Evolutionary conservation across 2,888 invertebrate genomes (phyloP).

Genomic region (Biston betularia): DNA sequence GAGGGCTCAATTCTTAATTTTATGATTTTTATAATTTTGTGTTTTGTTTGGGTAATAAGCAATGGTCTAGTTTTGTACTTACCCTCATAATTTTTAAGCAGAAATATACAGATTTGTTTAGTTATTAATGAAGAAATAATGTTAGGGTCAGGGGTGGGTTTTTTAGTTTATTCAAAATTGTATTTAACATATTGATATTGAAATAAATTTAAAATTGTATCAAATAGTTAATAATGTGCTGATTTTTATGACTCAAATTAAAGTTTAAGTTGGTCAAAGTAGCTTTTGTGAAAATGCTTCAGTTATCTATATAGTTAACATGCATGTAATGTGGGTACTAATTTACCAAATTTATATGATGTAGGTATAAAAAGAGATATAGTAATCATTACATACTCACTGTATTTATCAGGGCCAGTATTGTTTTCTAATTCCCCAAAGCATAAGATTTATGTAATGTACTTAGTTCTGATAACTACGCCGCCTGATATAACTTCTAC

Average conservation of each 20-base stretch:
- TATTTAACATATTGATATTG: no score
- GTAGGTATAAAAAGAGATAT: not conserved
- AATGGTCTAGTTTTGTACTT: not conserved
- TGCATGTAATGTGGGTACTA: not conserved
- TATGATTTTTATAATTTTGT: no score
- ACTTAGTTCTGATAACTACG: constrained; percentile 7
- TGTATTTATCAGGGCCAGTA: constrained; percentile 18
- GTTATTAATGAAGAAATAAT: not conserved
- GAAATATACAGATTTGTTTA: not conserved
- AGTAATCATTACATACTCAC: not conserved
- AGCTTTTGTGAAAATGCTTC: not conserved
- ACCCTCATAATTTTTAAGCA: not conserved
- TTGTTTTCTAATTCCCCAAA: constrained; percentile 18
- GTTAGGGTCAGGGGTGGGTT: no score
- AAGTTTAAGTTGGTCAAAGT: not conserved
- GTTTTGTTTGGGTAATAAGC: not conserved
- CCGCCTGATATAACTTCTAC: not conserved
- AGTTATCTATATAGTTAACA: not conserved
- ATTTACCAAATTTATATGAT: not conserved
- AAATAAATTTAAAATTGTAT: no score
- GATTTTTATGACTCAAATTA: no score
- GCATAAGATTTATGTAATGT: constrained; percentile 24
- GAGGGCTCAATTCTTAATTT: no score
- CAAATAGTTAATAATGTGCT: not conserved
- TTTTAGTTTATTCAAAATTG: no score